phyloP scores from a whole-genome alignment of 1,140 invertebrate genomes.

The Helicoverpa armigera region DNA sequence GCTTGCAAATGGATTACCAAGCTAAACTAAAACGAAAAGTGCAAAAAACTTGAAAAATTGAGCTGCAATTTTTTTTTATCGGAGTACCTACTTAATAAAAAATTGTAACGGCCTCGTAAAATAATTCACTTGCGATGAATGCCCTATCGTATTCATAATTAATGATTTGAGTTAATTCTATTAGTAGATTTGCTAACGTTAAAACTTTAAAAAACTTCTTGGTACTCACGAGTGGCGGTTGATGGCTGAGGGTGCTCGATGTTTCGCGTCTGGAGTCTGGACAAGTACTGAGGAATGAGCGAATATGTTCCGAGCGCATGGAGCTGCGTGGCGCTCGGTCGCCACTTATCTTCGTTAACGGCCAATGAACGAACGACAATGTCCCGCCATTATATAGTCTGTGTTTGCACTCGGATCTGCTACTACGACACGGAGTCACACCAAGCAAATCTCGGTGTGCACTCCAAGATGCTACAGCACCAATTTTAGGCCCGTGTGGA shows the following conservation, averaged over 20 bases:
- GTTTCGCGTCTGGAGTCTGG: neutral
- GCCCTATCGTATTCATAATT: too few species aligned
- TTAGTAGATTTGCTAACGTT: neutral
- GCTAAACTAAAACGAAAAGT: too few species aligned
- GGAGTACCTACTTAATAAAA: too few species aligned
- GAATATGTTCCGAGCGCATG: neutral
- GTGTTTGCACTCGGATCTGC: constrained; percentile 15
- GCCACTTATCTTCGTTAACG: constrained; percentile 38
- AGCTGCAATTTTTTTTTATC: too few species aligned
- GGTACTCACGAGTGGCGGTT: constrained; percentile 5
- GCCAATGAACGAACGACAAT: constrained; percentile 16
- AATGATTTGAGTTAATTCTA: too few species aligned
- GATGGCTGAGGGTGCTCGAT: neutral
- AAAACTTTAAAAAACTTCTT: neutral
- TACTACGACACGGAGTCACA: too few species aligned
- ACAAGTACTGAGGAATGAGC: neutral
- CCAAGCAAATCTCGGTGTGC: neutral
- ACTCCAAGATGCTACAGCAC: neutral
- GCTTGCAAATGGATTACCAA: too few species aligned
- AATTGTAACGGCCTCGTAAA: too few species aligned
- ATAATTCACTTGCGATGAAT: too few species aligned
- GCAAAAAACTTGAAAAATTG: too few species aligned
- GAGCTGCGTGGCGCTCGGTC: neutral
- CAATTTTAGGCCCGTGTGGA: neutral
- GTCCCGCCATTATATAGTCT: neutral